These are phyloP conservation scores for Diadumene lineata DNA, from an alignment of 92 coral and sea anemone genomes.

Conservation along the genomic window DNA sequence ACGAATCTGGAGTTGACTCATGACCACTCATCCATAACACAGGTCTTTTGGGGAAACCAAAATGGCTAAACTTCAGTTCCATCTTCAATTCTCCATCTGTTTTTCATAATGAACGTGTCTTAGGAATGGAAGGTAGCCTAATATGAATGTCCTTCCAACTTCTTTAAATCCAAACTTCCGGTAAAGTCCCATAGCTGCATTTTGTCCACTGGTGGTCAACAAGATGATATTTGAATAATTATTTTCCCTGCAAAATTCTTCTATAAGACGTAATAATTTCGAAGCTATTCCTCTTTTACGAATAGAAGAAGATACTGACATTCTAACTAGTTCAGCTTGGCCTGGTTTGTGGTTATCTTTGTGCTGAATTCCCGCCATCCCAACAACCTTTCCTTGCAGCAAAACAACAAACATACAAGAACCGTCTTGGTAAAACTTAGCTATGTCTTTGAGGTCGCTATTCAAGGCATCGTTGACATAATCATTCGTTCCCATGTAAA, in stretches of 20 bases:
- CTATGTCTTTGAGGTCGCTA: constrained; percentile 62
- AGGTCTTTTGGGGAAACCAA: too few species aligned
- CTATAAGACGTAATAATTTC: constrained; percentile 33
- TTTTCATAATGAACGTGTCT: background rate
- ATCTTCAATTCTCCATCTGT: background rate
- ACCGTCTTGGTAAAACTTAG: constrained; percentile 55
- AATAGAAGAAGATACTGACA: constrained; percentile 60
- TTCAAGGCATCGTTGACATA: constrained; percentile 41
- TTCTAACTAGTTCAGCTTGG: constrained; percentile 66
- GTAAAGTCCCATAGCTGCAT: constrained; percentile 62
- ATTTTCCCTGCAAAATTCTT: constrained; percentile 52
- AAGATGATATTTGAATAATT: constrained; percentile 40
- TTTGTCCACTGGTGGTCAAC: constrained; percentile 55
- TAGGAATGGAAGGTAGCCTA: background rate
- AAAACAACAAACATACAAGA: constrained; percentile 79
- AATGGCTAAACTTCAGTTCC: too few species aligned
- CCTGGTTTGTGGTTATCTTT: constrained; percentile 62
- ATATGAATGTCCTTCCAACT: background rate
- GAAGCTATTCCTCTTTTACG: constrained; percentile 68
- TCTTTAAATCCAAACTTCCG: constrained; percentile 47
- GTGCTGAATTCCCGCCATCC: constrained; percentile 67
- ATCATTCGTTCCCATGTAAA: constrained; percentile 45
- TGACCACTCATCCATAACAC: too few species aligned
- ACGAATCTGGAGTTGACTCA: too few species aligned
- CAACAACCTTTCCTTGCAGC: constrained; percentile 59